These are phyloP conservation scores for Folsomia candida DNA, from an alignment of 2,888 invertebrate genomes.

Conservation along the genomic window DNA sequence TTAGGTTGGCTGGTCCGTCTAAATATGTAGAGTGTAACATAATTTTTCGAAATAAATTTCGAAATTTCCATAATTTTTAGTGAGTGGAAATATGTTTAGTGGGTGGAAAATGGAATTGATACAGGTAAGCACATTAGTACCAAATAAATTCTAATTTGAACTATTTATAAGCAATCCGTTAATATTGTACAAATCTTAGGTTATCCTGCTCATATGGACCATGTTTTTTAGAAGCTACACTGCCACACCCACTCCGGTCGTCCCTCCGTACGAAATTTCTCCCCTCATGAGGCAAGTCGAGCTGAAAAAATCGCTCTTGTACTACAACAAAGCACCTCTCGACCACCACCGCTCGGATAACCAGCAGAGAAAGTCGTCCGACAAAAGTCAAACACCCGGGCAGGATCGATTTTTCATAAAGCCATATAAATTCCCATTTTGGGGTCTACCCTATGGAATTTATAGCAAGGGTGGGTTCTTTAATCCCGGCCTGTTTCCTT, in stretches of 20 bases:
- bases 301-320: not conserved
- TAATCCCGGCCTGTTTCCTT: constrained; percentile 48
- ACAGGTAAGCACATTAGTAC: not conserved
- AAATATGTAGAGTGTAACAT: too few species aligned
- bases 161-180: not conserved
- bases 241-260: not conserved
- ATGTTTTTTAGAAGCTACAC: not conserved
- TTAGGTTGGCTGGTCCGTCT: too few species aligned
- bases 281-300: not conserved
- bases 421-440: constrained; percentile 43
- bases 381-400: constrained; percentile 29
- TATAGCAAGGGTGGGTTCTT: constrained; percentile 45
- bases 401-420: constrained; percentile 43
- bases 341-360: not conserved
- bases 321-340: not conserved
- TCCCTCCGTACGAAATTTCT: not conserved
- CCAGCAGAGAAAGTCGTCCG: not conserved
- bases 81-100: not conserved
- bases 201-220: not conserved
- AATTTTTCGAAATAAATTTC: too few species aligned
- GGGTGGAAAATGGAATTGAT: not conserved
- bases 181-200: not conserved
- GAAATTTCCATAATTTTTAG: too few species aligned
- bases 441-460: constrained; percentile 38
- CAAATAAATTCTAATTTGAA: not conserved